Evolutionary conservation across 2,888 invertebrate species (phyloP).

Genomic region (Campoplex capitator): DNA sequence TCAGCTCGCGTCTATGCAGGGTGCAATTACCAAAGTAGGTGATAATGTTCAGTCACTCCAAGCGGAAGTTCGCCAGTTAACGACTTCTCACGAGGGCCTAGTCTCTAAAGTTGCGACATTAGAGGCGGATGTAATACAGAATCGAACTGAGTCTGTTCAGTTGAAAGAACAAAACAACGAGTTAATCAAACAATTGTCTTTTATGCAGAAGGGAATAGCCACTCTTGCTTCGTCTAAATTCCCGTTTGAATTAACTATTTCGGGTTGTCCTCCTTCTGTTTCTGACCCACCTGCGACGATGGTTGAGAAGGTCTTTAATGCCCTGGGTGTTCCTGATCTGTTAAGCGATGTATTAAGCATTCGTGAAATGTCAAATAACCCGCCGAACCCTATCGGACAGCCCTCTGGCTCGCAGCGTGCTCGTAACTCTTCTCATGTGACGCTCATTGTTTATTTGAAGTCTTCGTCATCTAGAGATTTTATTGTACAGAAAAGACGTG

Average conservation of each 20-base stretch:
- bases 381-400: background rate
- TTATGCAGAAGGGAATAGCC: background rate
- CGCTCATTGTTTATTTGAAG: background rate
- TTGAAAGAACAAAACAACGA: background rate
- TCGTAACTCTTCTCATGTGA: too few species aligned
- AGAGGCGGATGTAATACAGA: too few species aligned
- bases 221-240: background rate
- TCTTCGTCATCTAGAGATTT: background rate
- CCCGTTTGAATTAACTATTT: background rate
- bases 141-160: too few species aligned
- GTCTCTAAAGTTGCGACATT: too few species aligned
- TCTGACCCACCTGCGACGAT: background rate
- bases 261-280: background rate
- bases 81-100: too few species aligned
- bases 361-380: background rate
- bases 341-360: background rate
- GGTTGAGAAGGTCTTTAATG: background rate
- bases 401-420: background rate
- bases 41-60: too few species aligned
- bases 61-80: too few species aligned
- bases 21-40: too few species aligned
- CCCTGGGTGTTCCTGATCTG: background rate
- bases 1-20: too few species aligned
- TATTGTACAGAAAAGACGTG: background rate
- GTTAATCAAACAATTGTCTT: background rate